phyloP scores from a whole-genome alignment of 2,888 invertebrate species.

The Leptinotarsa juncta region DNA sequence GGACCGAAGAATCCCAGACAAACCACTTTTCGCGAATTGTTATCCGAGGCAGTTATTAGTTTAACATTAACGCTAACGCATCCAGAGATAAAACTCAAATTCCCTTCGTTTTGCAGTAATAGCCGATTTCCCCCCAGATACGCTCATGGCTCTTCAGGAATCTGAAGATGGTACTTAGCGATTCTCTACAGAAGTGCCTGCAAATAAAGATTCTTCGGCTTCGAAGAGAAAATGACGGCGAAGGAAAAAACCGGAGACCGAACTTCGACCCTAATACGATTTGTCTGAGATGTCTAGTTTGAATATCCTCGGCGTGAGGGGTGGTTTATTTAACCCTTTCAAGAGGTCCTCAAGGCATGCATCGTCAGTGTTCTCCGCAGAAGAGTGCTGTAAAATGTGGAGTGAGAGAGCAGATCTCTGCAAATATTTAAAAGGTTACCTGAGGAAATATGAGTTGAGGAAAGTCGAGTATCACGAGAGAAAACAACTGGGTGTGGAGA shows the following conservation, averaged over 20 bases:
- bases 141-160: conserved; percentile 20
- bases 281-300: conserved; percentile 22
- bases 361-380: background rate
- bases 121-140: conserved; percentile 11
- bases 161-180: conserved; percentile 17
- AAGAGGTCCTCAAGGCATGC: background rate
- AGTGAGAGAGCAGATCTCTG: background rate
- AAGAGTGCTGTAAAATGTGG: conserved; percentile 4
- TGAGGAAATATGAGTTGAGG: background rate
- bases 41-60: conserved; percentile 19
- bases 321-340: conserved; percentile 6
- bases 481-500: background rate
- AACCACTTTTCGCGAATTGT: conserved; percentile 1
- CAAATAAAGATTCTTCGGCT: conserved; percentile 7
- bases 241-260: conserved; percentile 1
- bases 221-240: conserved; percentile 6
- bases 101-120: conserved; percentile 6
- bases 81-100: conserved; percentile 9
- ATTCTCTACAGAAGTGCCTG: conserved; percentile 24
- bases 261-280: conserved; percentile 25
- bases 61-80: conserved; percentile 13
- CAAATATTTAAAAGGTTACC: background rate
- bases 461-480: background rate
- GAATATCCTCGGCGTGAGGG: background rate
- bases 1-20: background rate